phyloP scores from a whole-genome alignment of 2,113 vertebrate species.

The Meles meles region DNA sequence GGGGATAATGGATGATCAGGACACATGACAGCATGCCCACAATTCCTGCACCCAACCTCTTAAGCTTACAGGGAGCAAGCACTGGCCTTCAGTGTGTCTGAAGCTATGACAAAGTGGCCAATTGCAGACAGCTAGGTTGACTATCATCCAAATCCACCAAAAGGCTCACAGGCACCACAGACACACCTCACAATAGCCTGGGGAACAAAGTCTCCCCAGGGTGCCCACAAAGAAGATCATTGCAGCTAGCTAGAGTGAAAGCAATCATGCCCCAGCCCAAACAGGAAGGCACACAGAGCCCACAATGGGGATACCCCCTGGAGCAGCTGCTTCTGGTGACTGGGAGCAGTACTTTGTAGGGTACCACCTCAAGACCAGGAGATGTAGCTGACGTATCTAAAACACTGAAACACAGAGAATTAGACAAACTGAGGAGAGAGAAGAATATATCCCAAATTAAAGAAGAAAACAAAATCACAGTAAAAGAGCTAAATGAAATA shows the following conservation, averaged over 20 bases:
- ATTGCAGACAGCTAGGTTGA: background rate
- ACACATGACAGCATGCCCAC: background rate
- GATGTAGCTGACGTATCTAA: background rate
- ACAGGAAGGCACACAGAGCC: background rate
- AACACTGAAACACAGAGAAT: too few relatives aligned
- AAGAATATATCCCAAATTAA: too few relatives aligned
- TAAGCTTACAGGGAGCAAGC: background rate
- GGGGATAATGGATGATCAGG: background rate
- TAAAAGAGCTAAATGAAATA: background rate
- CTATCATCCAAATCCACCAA: background rate
- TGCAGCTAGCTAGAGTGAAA: background rate
- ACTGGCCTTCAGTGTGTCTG: background rate
- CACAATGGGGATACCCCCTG: background rate
- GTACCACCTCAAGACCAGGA: background rate
- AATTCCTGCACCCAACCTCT: background rate
- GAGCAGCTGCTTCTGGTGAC: background rate
- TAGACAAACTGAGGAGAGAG: too few relatives aligned
- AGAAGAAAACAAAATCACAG: background rate
- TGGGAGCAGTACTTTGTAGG: background rate
- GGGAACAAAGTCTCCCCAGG: background rate
- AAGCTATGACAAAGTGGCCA: background rate
- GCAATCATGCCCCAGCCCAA: background rate
- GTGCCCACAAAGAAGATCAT: background rate
- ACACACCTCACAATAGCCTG: background rate
- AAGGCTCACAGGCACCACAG: background rate